Percentiles rank a stretch among this genome's conserved stretches.
Evolutionary conservation across 2,888 invertebrate genomes (phyloP).

Genomic region (Selenia dentaria): DNA sequence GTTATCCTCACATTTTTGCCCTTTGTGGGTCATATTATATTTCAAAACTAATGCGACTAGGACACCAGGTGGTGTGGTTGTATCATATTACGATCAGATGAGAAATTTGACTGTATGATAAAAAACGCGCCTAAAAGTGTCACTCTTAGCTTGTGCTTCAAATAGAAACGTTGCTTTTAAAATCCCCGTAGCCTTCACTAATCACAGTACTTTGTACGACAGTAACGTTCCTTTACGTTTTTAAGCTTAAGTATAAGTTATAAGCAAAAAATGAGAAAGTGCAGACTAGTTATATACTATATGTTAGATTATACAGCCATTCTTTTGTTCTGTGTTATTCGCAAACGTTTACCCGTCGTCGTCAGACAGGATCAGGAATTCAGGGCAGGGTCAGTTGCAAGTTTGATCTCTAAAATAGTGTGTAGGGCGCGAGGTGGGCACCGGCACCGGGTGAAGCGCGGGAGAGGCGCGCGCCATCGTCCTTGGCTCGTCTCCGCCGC

Average conservation of each 20-base stretch:
- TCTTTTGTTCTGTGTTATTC: too few species aligned
- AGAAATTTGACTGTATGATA: conserved; percentile 24
- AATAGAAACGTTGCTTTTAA: too few species aligned
- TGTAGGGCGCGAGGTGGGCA: conserved; percentile 51
- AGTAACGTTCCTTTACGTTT: too few species aligned
- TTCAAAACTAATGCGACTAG: conserved; percentile 56
- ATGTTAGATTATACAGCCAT: too few species aligned
- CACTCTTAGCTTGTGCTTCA: too few species aligned
- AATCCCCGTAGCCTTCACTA: too few species aligned
- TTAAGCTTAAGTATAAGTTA: too few species aligned
- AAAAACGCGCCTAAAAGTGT: conserved; percentile 7
- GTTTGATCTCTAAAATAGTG: conserved; percentile 80
- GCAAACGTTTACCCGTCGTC: conserved; percentile 46
- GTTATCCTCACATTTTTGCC: conserved; percentile 43
- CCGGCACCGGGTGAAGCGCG: not conserved
- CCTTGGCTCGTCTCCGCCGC: conserved; percentile 64
- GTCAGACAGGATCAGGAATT: conserved; percentile 25
- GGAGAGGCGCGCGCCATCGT: conserved; percentile 53
- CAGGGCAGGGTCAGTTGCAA: conserved; percentile 59
- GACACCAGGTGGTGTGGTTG: conserved; percentile 60
- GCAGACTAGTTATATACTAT: too few species aligned
- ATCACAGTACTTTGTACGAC: too few species aligned
- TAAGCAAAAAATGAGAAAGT: too few species aligned
- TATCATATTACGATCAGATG: conserved; percentile 60
- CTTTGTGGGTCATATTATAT: conserved; percentile 57